phyloP scores from a whole-genome alignment of 2,797 vertebrate genomes.

The Labeo calbasu region DNA sequence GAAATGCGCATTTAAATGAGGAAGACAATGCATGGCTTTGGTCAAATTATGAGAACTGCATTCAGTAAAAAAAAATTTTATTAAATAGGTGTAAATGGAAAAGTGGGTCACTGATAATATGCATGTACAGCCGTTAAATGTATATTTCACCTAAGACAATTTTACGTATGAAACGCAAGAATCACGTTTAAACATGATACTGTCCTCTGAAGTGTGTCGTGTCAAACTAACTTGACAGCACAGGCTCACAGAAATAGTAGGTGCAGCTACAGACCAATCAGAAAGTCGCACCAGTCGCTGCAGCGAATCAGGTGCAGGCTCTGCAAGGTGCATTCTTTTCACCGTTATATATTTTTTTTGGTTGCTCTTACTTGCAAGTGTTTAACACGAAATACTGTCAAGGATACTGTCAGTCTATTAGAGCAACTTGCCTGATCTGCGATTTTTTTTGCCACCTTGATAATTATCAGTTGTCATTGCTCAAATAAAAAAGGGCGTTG shows the following conservation, averaged over 20 bases:
- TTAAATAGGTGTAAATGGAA: background rate
- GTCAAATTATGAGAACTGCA: background rate
- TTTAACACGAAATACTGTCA: conserved; percentile 2
- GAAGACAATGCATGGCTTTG: background rate
- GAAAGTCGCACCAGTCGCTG: background rate
- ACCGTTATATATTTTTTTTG: conserved; percentile 13
- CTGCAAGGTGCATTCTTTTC: conserved; percentile 56
- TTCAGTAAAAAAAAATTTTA: background rate
- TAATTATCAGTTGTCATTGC: background rate
- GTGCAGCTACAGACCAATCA: conserved; percentile 64
- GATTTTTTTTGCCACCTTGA: background rate
- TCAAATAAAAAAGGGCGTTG: background rate
- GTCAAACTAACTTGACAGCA: conserved; percentile 69
- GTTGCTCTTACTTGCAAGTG: background rate
- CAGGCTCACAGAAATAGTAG: background rate
- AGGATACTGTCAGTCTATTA: background rate
- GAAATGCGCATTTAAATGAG: background rate
- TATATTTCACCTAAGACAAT: background rate
- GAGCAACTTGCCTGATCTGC: background rate
- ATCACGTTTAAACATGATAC: background rate
- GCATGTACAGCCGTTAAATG: background rate
- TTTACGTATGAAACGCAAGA: background rate
- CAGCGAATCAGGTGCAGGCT: conserved; percentile 67
- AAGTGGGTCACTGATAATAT: background rate
- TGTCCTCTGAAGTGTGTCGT: background rate